Evolutionary conservation across 2,888 invertebrate species (phyloP).

Genomic region (Pilophorus perplexus): DNA sequence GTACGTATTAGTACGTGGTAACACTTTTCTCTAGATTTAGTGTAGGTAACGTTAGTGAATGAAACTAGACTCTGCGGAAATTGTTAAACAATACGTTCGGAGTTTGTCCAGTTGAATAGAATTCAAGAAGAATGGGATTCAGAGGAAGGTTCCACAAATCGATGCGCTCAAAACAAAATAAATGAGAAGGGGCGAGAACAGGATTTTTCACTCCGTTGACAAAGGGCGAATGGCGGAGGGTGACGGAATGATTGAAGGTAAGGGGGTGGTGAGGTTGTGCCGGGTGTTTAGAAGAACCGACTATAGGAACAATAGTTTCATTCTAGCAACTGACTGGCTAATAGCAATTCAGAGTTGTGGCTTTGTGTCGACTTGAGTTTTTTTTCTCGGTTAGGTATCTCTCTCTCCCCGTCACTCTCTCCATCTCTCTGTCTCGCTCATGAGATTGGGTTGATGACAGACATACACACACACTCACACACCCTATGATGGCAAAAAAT

Average conservation of each 20-base stretch:
- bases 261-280: not conserved
- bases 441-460: no score
- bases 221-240: conserved; percentile 4
- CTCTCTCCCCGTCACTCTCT: no score
- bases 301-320: conserved; percentile 41
- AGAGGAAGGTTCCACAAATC: conserved; percentile 14
- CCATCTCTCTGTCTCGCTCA: conserved; percentile 18
- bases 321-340: conserved; percentile 34
- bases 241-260: conserved; percentile 7
- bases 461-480: no score
- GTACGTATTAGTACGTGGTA: no score
- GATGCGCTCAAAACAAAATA: conserved; percentile 33
- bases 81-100: no score
- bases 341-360: conserved; percentile 30
- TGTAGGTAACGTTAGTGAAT: no score
- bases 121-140: not conserved
- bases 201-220: conserved; percentile 36
- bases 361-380: conserved; percentile 14
- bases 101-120: not conserved
- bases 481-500: no score
- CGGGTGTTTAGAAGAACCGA: conserved; percentile 41
- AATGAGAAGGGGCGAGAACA: conserved; percentile 33
- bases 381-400: conserved; percentile 23
- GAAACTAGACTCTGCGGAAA: no score
- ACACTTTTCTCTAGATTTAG: no score